Evolutionary conservation across 1,140 invertebrate species (phyloP), one percentile per base, ranked within the genome.

Genomic region (Drosophila hydei): DNA sequence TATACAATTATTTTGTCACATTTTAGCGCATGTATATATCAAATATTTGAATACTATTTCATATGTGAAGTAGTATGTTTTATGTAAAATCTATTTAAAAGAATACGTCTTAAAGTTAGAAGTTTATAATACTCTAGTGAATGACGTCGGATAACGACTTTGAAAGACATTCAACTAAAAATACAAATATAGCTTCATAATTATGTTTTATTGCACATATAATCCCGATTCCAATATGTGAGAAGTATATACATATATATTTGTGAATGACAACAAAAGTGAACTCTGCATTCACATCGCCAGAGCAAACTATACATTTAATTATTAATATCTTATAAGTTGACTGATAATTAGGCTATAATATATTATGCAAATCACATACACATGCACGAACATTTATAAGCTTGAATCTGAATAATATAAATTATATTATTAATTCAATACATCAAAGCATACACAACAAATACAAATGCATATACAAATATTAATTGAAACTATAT

Each of bases 271-370:
- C n/a, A n/a, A n/a, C n/a, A n/a, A n/a, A n/a, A n/a, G n/a, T 21
- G 18, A 45, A 45, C 18, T 12, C 4, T 19, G 18, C 18, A 43
- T 4, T 21, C 18, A 21, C 42, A 11, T 45, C 18, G 40, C 19
- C 40, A 50, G 8, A 48, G 8, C 3, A 16, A 1, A 50, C 14
- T 4, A 12, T 65, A 59, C 16, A 58, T n/a, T n/a, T 42, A 42
- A 27, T 50, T 30, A 11, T 19, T 11, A 33, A 33, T 3, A 16
- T 19, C n/a, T 19, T 36, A 60, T 76, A 72, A 72, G 72, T 76
- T 83, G 79, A 83, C 79, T 83, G 79, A 83, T 83, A 81, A 77
- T 71, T 65, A 78, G 75, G 67, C 48, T 65, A 47, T 72, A 87
- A 59, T 55, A 52, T 75, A 77, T 33, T 33, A 33, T 2, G 30